Base-by-base conservation (phyloP, 2,888 invertebrate species). In the Drepanosiphum platanoidis region DNA sequence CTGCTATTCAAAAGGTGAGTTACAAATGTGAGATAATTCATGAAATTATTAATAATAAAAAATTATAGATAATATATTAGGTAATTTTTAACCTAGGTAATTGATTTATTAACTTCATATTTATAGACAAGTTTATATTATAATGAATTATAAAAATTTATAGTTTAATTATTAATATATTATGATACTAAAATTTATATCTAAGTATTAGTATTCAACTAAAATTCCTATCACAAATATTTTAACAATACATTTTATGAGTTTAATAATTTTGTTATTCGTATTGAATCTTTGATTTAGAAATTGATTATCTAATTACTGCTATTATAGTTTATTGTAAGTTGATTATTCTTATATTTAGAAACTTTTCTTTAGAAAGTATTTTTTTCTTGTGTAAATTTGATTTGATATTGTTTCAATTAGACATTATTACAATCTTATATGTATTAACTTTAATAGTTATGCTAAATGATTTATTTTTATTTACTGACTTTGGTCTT, bases 1-100 rank as follows among this genome's bases (percentile, higher is more conserved):
- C 75, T 84, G 84, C 84, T 70, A 84, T 84, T 27, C 84, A 84
- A 77, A 84, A 84, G 77, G 84, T 77, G 64, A 83, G 74, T 46
- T 66, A 46, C 71, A 70, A 34, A 80, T 80, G 13, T 30, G 9
- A 36, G 2, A 68, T 22, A 70, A 70, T 70, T 70, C 27, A 36
- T 70, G 7, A 70, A 36, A 9, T 27, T 27, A 61, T 61, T 61
- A 27, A 61, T 9, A 30, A 52, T 7, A 52, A 52, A 2, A 52
- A 52, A 22, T 52, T 4, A 52, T 3, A 46, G 46, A 15, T 22
- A 18, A 22, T 52, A 52, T n/a, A n/a, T n/a, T n/a, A n/a, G n/a
- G n/a, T n/a, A n/a, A n/a, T 52, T 52, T 52, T 3, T 3, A 52
- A 22, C 18, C 22, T 52, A 52, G 22, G 1, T 18, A 52, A 52